phyloP scores from a whole-genome alignment of 2,888 invertebrate species.

The Erebia palarica region DNA sequence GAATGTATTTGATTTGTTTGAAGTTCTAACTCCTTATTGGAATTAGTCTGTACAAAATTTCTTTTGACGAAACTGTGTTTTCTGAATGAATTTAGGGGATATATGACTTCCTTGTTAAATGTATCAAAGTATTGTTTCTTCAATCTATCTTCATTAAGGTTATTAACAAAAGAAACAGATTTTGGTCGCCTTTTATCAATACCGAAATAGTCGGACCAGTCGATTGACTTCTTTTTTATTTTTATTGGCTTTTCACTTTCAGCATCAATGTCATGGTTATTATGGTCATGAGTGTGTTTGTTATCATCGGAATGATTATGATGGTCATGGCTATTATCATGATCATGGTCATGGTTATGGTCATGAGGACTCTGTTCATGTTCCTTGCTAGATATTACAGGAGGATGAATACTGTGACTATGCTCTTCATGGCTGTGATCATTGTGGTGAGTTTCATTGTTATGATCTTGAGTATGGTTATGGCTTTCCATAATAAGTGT shows the following conservation, averaged over 20 bases:
- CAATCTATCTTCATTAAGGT: conserved; percentile 70
- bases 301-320: conserved; percentile 40
- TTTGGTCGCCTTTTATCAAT: conserved; percentile 90
- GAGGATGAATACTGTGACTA: conserved; percentile 44
- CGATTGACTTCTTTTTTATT: conserved; percentile 90
- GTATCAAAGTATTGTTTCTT: conserved; percentile 73
- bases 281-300: conserved; percentile 42
- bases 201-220: conserved; percentile 95
- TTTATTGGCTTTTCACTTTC: conserved; percentile 75
- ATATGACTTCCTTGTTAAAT: conserved; percentile 72
- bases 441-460: conserved; percentile 50
- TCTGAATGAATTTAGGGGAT: conserved; percentile 64
- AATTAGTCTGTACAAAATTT: conserved; percentile 61
- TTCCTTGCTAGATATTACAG: conserved; percentile 36
- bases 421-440: conserved; percentile 67
- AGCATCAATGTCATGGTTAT: conserved; percentile 44
- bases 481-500: conserved; percentile 54
- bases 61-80: conserved; percentile 68
- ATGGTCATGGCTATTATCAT: conserved; percentile 30
- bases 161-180: conserved; percentile 62
- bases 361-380: conserved; percentile 49
- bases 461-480: conserved; percentile 58
- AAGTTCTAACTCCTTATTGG: conserved; percentile 59
- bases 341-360: conserved; percentile 44
- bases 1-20: conserved; percentile 53